Evolutionary conservation across 2,113 vertebrate species (phyloP).

Genomic region (Cercopithecus mona): DNA sequence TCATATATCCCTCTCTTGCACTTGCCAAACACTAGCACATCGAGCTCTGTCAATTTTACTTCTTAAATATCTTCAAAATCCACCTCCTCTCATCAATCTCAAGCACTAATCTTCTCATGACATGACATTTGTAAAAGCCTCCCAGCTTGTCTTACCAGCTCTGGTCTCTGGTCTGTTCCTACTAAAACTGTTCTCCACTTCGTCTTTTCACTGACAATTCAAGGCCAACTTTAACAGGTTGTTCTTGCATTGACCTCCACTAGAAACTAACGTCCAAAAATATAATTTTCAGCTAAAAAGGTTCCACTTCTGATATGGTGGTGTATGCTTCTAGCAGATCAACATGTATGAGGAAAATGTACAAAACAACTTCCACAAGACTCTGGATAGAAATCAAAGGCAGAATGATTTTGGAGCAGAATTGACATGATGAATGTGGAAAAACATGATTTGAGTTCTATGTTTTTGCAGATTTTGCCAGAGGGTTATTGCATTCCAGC

Average conservation of each 20-base stretch:
- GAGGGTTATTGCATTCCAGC: no score
- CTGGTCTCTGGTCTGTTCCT: background rate
- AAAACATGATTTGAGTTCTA: background rate
- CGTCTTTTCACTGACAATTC: background rate
- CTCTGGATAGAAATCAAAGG: background rate
- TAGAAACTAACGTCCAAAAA: background rate
- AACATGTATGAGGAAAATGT: background rate
- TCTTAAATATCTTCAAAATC: background rate
- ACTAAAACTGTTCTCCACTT: background rate
- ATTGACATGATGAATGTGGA: background rate
- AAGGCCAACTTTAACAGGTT: background rate
- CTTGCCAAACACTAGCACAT: background rate
- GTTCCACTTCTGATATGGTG: background rate
- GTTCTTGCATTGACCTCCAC: background rate
- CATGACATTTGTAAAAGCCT: background rate
- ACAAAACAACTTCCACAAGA: background rate
- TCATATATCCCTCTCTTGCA: background rate
- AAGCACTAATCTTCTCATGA: background rate
- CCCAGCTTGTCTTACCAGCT: background rate
- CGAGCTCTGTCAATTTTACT: background rate
- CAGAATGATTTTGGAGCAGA: background rate
- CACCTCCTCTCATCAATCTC: background rate
- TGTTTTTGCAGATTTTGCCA: background rate
- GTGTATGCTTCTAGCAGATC: background rate
- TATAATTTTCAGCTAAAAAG: background rate